phyloP scores from a whole-genome alignment of 2,888 invertebrate genomes.

The Piscicola geometra region DNA sequence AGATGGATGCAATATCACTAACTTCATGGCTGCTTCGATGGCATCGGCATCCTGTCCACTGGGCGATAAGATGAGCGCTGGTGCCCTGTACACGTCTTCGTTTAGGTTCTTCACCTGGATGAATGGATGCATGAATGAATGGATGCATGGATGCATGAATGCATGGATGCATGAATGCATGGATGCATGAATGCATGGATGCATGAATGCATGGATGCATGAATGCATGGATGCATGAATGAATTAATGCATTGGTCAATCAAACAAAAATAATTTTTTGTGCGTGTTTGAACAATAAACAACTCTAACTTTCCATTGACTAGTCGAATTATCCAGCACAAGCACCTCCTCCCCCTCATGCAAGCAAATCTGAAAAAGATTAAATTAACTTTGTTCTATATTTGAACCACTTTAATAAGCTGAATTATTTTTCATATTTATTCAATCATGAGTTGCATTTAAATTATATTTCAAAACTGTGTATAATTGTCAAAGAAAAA shows the following conservation, averaged over 20 bases:
- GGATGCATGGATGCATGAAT: neutral
- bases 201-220: neutral
- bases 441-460: too few relatives aligned
- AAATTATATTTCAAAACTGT: too few relatives aligned
- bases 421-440: too few relatives aligned
- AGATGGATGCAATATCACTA: too few relatives aligned
- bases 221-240: neutral
- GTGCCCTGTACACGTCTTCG: slow-evolving; percentile 44
- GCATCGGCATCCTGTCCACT: slow-evolving; percentile 50
- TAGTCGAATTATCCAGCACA: slow-evolving; percentile 50
- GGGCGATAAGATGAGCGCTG: slow-evolving; percentile 50
- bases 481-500: slow-evolving; percentile 51
- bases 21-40: slow-evolving; percentile 50
- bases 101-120: slow-evolving; percentile 40
- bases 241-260: neutral
- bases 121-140: neutral
- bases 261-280: neutral
- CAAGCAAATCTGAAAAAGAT: slow-evolving; percentile 48
- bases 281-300: neutral
- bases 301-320: slow-evolving; percentile 50
- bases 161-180: neutral
- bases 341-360: slow-evolving; percentile 51
- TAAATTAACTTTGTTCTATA: too few relatives aligned
- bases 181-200: neutral
- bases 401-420: too few relatives aligned